Base-by-base conservation (phyloP, 2,888 invertebrate genomes). In the Leucozona laternaria region DNA sequence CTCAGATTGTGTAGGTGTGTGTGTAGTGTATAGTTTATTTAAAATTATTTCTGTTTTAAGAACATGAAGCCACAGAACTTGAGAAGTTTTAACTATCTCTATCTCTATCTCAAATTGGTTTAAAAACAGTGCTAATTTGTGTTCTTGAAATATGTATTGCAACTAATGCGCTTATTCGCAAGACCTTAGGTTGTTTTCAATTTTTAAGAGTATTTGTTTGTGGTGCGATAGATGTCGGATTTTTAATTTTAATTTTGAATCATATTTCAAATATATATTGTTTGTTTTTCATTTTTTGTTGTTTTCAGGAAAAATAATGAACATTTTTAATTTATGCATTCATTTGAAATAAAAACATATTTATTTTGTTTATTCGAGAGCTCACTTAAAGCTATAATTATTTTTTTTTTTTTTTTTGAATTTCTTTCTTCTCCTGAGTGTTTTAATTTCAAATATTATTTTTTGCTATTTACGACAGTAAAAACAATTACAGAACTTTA, bases 381-480 rank as follows among this genome's bases (percentile, higher is more conserved):
- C 78, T 86, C 71, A 71, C 70, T 82, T 79, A 75, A 86, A 82
- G 79, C 82, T 82, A 43, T 66, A 25, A 58, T 86, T 58, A 15
- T 55, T 50, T 10, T 57, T 34, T 2, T 34, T 58, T 60, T 31
- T 31, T 58, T 60, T 31, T 31, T 57, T 15, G 4, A 28, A 31
- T 57, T 31, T 73, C 78, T 37, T 78, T 86, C 77, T 78, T 86
- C 77, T 78, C 86, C 86, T 86, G 86, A 86, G 85, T 86, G 77
- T 81, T 81, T 85, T 48, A 77, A 78, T 81, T 81, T 77, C 62
- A 71, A 84, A 84, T 64, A 58, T 70, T 55, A 48, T 62, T 58
- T 64, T 55, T 71, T 60, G 20, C 28, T 17, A 20, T 75, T 43
- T 71, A 66, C 22, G 70, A 48, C 53, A 82, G 6, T 70, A 70